phyloP scores from a whole-genome alignment of 2,888 invertebrate species.

The Micropterix aruncella region DNA sequence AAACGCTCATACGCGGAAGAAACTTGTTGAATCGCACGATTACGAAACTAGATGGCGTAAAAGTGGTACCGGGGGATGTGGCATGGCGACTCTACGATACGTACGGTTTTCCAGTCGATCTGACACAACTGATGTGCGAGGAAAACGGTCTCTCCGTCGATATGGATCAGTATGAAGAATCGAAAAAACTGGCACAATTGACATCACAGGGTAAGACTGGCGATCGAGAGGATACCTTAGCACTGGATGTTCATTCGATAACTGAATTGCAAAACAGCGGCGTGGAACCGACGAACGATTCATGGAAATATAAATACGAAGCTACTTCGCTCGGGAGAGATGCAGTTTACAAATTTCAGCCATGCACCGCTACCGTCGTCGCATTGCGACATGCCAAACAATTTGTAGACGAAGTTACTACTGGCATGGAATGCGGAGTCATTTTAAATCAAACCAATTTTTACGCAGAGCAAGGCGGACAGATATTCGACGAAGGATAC shows the following conservation, averaged over 20 bases:
- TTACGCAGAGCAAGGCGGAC: conserved; percentile 98
- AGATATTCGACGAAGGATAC: conserved; percentile 93
- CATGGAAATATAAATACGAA: conserved; percentile 80
- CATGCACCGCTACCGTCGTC: conserved; percentile 62
- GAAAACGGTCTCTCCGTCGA: conserved; percentile 84
- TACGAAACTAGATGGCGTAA: conserved; percentile 56
- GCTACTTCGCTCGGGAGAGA: conserved; percentile 46
- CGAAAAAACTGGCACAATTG: conserved; percentile 79
- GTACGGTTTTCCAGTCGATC: conserved; percentile 96
- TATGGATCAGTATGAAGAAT: conserved; percentile 80
- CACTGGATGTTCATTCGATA: conserved; percentile 90
- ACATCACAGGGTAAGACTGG: conserved; percentile 78
- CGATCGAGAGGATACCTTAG: conserved; percentile 68
- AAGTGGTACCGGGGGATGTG: conserved; percentile 81
- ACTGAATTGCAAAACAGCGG: conserved; percentile 70
- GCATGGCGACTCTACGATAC: conserved; percentile 99
- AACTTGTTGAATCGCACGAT: conserved; percentile 85
- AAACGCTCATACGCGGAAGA: conserved; percentile 83
- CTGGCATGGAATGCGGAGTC: conserved; percentile 85
- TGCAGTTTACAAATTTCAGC: conserved; percentile 62
- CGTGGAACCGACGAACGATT: conserved; percentile 77
- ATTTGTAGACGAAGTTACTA: conserved; percentile 70
- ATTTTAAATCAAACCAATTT: conserved; percentile 87
- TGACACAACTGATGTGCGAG: conserved; percentile 96
- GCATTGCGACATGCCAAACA: conserved; percentile 67